Percentiles rank a stretch among this genome's conserved stretches.
Conservation (phyloP, 2,797 vertebrate genomes). For the Tachyglossus aculeatus region DNA sequence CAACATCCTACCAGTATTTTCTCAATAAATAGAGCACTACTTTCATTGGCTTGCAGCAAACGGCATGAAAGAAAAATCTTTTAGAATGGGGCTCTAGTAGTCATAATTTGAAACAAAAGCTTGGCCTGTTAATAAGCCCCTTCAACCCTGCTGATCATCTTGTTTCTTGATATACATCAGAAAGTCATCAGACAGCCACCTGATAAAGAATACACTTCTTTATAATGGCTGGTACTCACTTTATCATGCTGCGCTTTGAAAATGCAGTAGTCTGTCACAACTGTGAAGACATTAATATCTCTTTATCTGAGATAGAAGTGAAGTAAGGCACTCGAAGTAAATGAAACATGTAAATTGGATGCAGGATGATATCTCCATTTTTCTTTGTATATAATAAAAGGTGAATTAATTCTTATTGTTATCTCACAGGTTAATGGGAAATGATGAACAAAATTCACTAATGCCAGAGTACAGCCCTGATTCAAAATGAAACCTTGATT, state of each 20-base stretch:
- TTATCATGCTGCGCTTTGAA: background rate
- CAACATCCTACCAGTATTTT: too few relatives aligned
- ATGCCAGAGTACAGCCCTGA: constrained; percentile 43
- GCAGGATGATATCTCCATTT: constrained; percentile 38
- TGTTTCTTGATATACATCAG: background rate
- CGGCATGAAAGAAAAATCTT: too few relatives aligned
- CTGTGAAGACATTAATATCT: constrained; percentile 16
- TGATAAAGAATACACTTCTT: background rate
- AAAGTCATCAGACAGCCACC: too few relatives aligned
- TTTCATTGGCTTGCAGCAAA: too few relatives aligned
- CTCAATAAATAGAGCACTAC: too few relatives aligned
- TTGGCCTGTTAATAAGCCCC: background rate
- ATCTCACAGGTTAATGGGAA: constrained; percentile 34
- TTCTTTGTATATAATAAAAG: constrained; percentile 28
- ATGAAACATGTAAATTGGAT: constrained; percentile 52
- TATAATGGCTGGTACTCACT: fast-evolving
- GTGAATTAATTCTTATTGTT: constrained; percentile 52
- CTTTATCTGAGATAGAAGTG: constrained; percentile 7
- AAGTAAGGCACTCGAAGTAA: constrained; percentile 41
- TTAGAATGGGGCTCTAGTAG: too few relatives aligned
- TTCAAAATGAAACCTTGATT: constrained; percentile 44
- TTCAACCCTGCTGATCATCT: background rate
- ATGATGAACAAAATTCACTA: constrained; percentile 37
- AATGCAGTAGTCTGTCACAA: constrained; percentile 22
- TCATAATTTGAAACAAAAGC: background rate